Percentiles rank a stretch among this genome's conserved stretches.
These are phyloP conservation scores for Pitangus sulphuratus DNA, from an alignment of 2,797 vertebrate species.

Conservation along the genomic window DNA sequence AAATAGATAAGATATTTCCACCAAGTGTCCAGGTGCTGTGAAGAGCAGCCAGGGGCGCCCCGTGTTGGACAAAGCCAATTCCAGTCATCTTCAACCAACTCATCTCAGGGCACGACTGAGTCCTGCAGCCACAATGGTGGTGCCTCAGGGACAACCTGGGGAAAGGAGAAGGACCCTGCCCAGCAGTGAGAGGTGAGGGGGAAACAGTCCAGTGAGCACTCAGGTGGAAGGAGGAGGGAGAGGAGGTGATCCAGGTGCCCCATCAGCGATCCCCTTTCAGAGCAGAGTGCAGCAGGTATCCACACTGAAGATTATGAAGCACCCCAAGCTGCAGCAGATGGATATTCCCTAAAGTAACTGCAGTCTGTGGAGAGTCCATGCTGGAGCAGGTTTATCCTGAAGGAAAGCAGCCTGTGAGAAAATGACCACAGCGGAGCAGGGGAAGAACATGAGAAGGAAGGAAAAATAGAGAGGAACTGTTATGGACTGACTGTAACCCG, in stretches of 20 bases:
- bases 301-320: neutral
- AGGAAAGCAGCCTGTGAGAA: neutral
- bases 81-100: accelerated
- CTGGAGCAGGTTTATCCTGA: neutral
- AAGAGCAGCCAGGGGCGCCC: accelerated
- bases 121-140: accelerated
- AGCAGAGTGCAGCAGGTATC: accelerated
- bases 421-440: neutral
- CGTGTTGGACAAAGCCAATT: accelerated
- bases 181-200: accelerated
- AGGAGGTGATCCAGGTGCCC: neutral
- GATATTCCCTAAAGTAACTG: neutral
- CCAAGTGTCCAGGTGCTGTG: accelerated
- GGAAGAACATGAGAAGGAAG: neutral
- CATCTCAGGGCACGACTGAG: accelerated
- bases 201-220: neutral
- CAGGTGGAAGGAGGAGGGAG: neutral
- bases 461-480: neutral
- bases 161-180: accelerated
- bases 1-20: neutral
- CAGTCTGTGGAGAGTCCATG: neutral
- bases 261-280: accelerated
- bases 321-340: accelerated
- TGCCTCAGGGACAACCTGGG: accelerated
- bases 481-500: neutral